These are phyloP conservation scores for Acomys russatus DNA, from an alignment of 2,797 vertebrate genomes.

Conservation along the genomic window DNA sequence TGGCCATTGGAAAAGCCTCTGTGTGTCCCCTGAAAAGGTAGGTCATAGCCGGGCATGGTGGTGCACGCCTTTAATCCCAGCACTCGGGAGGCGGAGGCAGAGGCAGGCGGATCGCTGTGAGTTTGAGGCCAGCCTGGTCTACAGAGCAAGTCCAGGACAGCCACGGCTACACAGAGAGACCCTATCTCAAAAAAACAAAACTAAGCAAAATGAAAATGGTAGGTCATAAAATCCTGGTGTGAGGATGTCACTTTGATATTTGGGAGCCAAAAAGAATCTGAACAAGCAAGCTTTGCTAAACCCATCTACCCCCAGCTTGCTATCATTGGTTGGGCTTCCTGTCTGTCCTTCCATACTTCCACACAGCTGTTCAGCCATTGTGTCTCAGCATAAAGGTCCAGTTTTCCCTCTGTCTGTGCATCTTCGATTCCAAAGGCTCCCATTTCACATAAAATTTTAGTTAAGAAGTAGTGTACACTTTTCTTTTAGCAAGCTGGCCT, in stretches of 20 bases:
- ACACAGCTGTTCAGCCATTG: too few species aligned
- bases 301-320: neutral
- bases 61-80: too few species aligned
- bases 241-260: neutral
- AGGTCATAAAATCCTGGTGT: neutral
- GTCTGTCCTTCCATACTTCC: neutral
- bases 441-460: neutral
- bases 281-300: neutral
- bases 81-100: too few species aligned
- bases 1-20: neutral
- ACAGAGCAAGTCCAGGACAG: too few species aligned
- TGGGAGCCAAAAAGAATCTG: conserved; percentile 11
- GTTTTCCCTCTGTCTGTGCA: neutral
- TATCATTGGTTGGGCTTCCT: neutral
- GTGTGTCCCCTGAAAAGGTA: neutral
- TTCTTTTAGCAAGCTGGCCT: neutral
- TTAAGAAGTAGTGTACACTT: neutral
- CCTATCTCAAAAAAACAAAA: too few species aligned
- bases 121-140: too few species aligned
- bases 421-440: neutral
- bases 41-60: too few species aligned
- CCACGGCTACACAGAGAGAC: too few species aligned
- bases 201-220: too few species aligned
- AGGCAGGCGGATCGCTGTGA: too few species aligned
- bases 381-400: neutral